phyloP scores from a whole-genome alignment of 2,888 invertebrate species.

The Scaptomyza flava region DNA sequence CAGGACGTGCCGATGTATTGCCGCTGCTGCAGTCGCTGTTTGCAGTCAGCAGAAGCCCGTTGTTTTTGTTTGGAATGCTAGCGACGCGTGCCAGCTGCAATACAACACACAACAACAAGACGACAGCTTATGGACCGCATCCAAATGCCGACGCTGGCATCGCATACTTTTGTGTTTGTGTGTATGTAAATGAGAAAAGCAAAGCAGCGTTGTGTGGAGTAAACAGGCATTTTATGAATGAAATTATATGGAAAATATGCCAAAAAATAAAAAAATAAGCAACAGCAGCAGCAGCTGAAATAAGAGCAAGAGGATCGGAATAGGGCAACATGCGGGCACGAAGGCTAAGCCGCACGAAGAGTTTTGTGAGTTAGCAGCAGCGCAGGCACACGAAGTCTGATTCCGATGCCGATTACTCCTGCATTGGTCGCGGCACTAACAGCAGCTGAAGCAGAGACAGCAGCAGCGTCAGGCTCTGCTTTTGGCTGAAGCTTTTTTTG shows the following conservation, averaged over 20 bases:
- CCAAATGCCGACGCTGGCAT: constrained; percentile 31
- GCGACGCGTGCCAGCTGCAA: constrained; percentile 51
- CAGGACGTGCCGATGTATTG: constrained; percentile 56
- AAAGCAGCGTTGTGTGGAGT: constrained; percentile 21
- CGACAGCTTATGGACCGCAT: constrained; percentile 30
- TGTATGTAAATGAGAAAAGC: constrained; percentile 43
- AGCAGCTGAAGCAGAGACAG: constrained; percentile 9
- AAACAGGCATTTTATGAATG: constrained; percentile 68
- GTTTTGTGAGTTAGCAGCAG: constrained; percentile 6
- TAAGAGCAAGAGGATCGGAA: constrained; percentile 2
- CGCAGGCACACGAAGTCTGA: constrained; percentile 29
- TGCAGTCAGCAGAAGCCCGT: constrained; percentile 5
- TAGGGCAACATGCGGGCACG: constrained; percentile 17
- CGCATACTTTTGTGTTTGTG: constrained; percentile 3
- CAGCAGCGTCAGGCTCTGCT: constrained; percentile 34
- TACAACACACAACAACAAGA: constrained; percentile 13
- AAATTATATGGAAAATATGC: constrained; percentile 69
- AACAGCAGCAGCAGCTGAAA: constrained; percentile 21
- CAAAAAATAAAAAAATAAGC: constrained; percentile 19
- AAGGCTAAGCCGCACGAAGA: constrained; percentile 25
- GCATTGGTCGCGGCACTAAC: constrained; percentile 39
- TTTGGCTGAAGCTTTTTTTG: constrained; percentile 40
- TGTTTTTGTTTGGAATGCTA: constrained; percentile 49
- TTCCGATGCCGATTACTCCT: constrained; percentile 27
- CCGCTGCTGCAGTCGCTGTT: constrained; percentile 13